These are phyloP conservation scores for Sarcophaga carnaria DNA, from an alignment of 2,888 invertebrate genomes.

Conservation along the genomic window DNA sequence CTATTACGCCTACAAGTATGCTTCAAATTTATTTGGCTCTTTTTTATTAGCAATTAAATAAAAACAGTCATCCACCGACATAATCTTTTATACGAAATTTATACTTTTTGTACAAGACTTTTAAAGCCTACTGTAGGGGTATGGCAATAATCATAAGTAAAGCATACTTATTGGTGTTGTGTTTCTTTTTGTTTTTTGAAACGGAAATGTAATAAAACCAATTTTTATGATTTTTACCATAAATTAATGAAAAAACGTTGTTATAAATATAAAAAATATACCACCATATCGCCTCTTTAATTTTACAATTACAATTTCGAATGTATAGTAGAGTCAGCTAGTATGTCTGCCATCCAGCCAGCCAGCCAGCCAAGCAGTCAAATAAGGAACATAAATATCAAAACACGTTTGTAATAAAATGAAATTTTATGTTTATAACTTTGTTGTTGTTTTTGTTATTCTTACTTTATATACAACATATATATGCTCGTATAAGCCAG, in stretches of 20 bases:
- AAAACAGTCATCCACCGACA: neutral
- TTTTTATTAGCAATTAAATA: slow-evolving; percentile 38
- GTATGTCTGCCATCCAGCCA: neutral
- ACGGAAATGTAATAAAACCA: slow-evolving; percentile 32
- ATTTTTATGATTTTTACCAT: slow-evolving; percentile 54
- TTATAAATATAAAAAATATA: slow-evolving; percentile 28
- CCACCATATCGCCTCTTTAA: slow-evolving; percentile 15
- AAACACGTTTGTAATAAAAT: slow-evolving; percentile 68
- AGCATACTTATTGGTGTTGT: slow-evolving; percentile 46
- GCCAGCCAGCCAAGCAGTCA: neutral
- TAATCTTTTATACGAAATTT: slow-evolving; percentile 6
- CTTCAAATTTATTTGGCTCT: too few species aligned
- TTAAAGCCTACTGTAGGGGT: neutral
- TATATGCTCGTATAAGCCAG: neutral
- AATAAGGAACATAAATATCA: slow-evolving; percentile 30
- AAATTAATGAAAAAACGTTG: slow-evolving; percentile 39
- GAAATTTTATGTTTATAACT: slow-evolving; percentile 68
- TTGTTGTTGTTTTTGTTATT: slow-evolving; percentile 44
- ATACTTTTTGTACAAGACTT: too few species aligned
- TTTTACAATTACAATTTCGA: slow-evolving; percentile 47
- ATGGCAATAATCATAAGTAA: slow-evolving; percentile 42
- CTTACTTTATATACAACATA: neutral
- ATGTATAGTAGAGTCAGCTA: neutral
- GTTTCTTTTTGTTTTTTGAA: neutral
- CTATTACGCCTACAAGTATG: too few species aligned